phyloP scores from a whole-genome alignment of 1,140 invertebrate species.

The Drosophila arizonae region DNA sequence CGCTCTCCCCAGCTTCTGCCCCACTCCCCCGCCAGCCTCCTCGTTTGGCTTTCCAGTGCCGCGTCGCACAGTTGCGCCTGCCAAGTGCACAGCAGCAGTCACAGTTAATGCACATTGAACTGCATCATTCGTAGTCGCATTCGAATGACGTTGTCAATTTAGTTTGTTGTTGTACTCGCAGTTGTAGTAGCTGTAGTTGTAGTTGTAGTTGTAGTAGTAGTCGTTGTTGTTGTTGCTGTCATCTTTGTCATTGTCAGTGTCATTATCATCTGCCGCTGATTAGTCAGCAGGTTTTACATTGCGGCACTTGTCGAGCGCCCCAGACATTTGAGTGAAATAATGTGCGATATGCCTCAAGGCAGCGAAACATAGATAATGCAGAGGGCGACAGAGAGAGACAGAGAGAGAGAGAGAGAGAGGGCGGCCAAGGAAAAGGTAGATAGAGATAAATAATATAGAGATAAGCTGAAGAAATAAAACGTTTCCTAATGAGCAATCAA shows the following conservation, averaged over 20 bases:
- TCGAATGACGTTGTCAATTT: constrained; percentile 33
- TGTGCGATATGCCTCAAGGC: not conserved
- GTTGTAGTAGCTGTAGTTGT: constrained; percentile 1
- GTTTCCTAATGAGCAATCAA: too few relatives aligned
- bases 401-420: not conserved
- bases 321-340: constrained; percentile 11
- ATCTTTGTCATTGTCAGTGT: constrained; percentile 48
- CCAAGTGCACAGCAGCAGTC: constrained; percentile 38
- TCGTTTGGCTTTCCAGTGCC: too few relatives aligned
- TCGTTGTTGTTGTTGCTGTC: constrained; percentile 14
- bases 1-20: not conserved
- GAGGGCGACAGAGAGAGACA: not conserved
- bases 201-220: not conserved
- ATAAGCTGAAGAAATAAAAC: too few relatives aligned
- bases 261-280: constrained; percentile 61
- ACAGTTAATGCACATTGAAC: constrained; percentile 64
- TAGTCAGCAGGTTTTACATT: constrained; percentile 63
- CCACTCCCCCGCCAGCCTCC: too few relatives aligned
- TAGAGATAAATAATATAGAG: not conserved
- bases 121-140: constrained; percentile 49
- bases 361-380: not conserved
- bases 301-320: not conserved
- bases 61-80: constrained; percentile 11
- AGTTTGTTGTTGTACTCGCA: not conserved
- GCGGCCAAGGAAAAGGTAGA: not conserved